phyloP scores from a whole-genome alignment of 2,888 invertebrate species.

The Acanthopleura granulata region DNA sequence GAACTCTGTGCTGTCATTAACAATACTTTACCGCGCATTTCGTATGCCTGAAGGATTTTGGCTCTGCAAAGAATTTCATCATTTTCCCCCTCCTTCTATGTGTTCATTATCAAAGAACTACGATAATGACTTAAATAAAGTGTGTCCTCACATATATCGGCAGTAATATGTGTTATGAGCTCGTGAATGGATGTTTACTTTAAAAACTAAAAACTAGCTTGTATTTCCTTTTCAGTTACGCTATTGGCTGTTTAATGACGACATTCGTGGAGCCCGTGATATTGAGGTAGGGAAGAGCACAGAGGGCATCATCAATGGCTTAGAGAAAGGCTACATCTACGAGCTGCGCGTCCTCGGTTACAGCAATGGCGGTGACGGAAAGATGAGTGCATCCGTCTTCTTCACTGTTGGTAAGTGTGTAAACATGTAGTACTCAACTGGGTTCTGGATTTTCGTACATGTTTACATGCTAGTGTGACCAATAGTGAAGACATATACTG shows the following conservation, averaged over 20 bases:
- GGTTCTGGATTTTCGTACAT: neutral
- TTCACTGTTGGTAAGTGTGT: slow-evolving; percentile 73
- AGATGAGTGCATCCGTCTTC: slow-evolving; percentile 91
- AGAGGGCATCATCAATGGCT: slow-evolving; percentile 80
- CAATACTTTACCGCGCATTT: too few species aligned
- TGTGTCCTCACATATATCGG: too few species aligned
- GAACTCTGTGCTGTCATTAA: too few species aligned
- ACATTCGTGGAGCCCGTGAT: slow-evolving; percentile 92
- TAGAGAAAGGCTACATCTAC: slow-evolving; percentile 88
- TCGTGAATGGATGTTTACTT: too few species aligned
- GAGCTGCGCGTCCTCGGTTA: slow-evolving; percentile 90
- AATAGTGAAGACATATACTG: neutral
- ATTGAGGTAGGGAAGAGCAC: slow-evolving; percentile 77
- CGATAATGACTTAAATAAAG: too few species aligned
- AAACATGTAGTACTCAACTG: neutral
- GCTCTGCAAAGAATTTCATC: too few species aligned
- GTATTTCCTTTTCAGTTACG: slow-evolving; percentile 76
- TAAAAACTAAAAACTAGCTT: too few species aligned
- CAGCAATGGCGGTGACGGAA: slow-evolving; percentile 94
- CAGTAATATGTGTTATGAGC: too few species aligned
- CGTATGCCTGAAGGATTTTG: too few species aligned
- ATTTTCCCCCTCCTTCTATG: too few species aligned
- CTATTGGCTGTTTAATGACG: slow-evolving; percentile 94
- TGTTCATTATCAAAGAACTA: too few species aligned
- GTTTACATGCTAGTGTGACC: neutral